Base-by-base conservation (phyloP, 2,888 invertebrate genomes). In the Caenorhabditis imperialis region DNA sequence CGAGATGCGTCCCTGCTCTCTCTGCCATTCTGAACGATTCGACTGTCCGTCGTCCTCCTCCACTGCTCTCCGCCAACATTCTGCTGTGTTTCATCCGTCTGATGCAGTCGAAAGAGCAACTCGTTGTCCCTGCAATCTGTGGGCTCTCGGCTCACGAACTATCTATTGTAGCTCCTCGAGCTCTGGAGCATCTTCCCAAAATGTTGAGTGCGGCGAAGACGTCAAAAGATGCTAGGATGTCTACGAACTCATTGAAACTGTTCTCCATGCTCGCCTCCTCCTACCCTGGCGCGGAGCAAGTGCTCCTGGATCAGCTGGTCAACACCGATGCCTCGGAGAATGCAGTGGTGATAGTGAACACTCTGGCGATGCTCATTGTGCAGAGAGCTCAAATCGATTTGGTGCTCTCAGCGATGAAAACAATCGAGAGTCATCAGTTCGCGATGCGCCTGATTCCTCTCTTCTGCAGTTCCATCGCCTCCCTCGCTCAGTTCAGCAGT, bases 321-420 rank as follows among this genome's bases (percentile, higher is more conserved):
- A 51, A 62, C 14, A 69, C 74, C 4, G 74, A 75, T 7, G 53
- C 55, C 0, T 42, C 74, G 10, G 57, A 63, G n/a, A 70, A 78
- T 27, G 69, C 84, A 1, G 70, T 81, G 3, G 62, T 83, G 20
- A 82, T 81, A 53, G 74, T 86, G 10, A 86, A 86, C 62, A 84
- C 86, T 2, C 67, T 86, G 7, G 75, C 82, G 6, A 73, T 84
- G 12, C 70, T 86, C 23, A 78, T 85, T 18, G 67, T 86, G 8
- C 85, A 85, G 53, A 65, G 81, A 47, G 86, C 84, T 0, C 84
- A 86, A 48, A 79, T 79, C 22, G 80, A 82, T 18, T 60, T 85
- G 27, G 62, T 81, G n/a, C 18, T 57, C 2, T 60, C 65, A 33
- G 80, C 55, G 12, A 38, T 79, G 63, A 75, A 63, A 37, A 42